phyloP scores from a whole-genome alignment of 2,797 vertebrate species.

The Sphenopsis melanotis region DNA sequence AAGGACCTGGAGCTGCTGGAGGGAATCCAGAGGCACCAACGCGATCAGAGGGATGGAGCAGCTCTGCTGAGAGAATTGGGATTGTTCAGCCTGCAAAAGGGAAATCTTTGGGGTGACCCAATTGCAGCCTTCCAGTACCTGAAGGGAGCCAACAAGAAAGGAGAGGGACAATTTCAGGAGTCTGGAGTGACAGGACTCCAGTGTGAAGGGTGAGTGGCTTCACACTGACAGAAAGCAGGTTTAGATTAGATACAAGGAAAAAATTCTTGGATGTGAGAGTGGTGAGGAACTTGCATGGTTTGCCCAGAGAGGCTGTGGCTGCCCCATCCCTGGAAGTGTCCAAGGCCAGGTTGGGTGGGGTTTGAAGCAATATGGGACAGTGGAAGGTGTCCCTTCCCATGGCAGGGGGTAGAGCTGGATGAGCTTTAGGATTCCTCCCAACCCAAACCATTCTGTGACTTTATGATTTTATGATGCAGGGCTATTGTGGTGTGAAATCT shows the following conservation, averaged over 20 bases:
- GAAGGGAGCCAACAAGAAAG: neutral
- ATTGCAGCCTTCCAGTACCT: neutral
- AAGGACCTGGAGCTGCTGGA: neutral
- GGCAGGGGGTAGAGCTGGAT: neutral
- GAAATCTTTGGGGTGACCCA: neutral
- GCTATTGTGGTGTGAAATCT: neutral
- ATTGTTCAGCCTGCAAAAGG: neutral
- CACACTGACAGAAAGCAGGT: neutral
- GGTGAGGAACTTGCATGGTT: rapidly evolving
- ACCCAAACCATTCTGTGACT: neutral
- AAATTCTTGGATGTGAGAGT: neutral
- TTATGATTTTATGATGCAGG: neutral
- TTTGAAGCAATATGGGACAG: neutral
- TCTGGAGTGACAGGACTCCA: neutral
- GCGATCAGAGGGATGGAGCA: neutral
- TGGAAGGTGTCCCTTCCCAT: neutral
- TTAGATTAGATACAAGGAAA: rapidly evolving
- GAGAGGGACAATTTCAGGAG: neutral
- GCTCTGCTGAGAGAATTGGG: neutral
- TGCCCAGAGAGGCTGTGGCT: neutral
- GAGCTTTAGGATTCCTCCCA: neutral
- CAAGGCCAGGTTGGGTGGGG: rapidly evolving
- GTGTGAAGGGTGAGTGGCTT: neutral
- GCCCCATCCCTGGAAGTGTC: neutral
- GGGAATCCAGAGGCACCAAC: neutral